Base-by-base conservation (phyloP, 2,113 vertebrate genomes). In the Pluvialis apricaria region DNA sequence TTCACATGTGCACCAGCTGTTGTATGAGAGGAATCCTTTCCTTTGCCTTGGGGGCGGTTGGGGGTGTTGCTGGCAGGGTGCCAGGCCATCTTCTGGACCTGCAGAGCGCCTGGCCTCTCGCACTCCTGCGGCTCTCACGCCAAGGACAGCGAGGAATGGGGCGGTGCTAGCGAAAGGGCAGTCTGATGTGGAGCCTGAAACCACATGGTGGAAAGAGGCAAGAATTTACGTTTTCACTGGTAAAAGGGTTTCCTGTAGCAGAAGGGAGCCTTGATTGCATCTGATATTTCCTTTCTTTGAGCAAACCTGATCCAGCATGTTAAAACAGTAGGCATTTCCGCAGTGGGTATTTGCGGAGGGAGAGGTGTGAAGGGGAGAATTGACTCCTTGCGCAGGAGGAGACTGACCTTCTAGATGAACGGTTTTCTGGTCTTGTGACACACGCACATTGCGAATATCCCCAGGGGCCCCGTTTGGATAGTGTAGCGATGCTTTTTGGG, bases 121-220 rank as follows among this genome's bases (percentile, higher is more conserved):
- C 1, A 3, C 8, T 68, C 0, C 1, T 1, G 2, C 1, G 2
- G 32, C n/a, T 60, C 61, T 85, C 0, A 0, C 2, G 3, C 36
- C 1, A 1, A 70, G 70, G 52, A 26, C 2, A 7, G 11, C 6
- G 10, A 81, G 55, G 42, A 57, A 62, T 0, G 28, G 6, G 44
- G 55, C 1, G 5, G 36, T 15, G 51, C 29, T 47, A 12, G 72
- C 0, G 0, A 45, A 66, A 78, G 38, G 55, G 62, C 36, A 2
- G n/a, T 54, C 16, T 42, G 21, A 45, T 4, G 9, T 3, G 25
- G 42, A 91, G 16, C 47, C 36, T 52, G n/a, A 62, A 83, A 42
- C 42, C 22, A 8, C 1, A 0, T 45, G 72, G 29, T 1, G 2
- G 28, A 45, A 66, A 34, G 72, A 84, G 64, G 52, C 40, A 5